Conservation (phyloP, 2,888 invertebrate species). For the Gisinianus flammeolus region DNA sequence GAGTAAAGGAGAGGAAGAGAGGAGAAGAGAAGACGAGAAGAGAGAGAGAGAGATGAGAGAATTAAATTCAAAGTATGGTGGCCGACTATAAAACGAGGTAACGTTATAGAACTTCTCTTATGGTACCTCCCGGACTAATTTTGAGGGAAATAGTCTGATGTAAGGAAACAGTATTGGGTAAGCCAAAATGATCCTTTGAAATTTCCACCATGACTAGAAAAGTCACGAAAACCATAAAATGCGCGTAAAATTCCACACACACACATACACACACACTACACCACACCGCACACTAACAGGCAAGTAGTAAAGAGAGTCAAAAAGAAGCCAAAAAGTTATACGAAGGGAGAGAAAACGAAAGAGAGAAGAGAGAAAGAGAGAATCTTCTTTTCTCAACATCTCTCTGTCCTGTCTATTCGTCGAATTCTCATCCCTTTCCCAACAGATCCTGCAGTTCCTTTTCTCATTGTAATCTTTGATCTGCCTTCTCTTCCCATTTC, state of each 20-base stretch:
- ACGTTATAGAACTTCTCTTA: conserved; percentile 57
- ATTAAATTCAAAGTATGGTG: conserved; percentile 49
- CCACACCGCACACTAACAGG: background rate
- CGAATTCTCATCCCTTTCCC: conserved; percentile 21
- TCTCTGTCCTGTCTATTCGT: conserved; percentile 39
- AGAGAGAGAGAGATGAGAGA: conserved; percentile 44
- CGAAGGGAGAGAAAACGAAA: background rate
- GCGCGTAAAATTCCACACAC: conserved; percentile 56
- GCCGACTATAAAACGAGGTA: conserved; percentile 50
- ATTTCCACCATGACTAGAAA: conserved; percentile 58
- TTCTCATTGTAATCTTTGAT: background rate
- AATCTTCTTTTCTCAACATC: conserved; percentile 18
- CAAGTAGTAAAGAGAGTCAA: background rate
- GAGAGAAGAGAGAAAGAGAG: conserved; percentile 1
- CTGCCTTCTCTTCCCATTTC: background rate
- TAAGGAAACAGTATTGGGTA: conserved; percentile 57
- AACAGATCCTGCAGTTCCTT: conserved; percentile 9
- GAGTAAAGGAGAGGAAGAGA: conserved; percentile 10
- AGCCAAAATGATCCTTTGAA: conserved; percentile 59
- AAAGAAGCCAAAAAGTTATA: background rate
- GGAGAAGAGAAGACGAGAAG: conserved; percentile 32
- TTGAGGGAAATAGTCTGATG: conserved; percentile 58
- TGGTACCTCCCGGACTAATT: conserved; percentile 58
- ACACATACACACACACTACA: conserved; percentile 24
- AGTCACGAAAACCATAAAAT: conserved; percentile 58